These are phyloP conservation scores for Epistrophe grossulariae DNA, from an alignment of 2,888 invertebrate genomes.

Conservation along the genomic window DNA sequence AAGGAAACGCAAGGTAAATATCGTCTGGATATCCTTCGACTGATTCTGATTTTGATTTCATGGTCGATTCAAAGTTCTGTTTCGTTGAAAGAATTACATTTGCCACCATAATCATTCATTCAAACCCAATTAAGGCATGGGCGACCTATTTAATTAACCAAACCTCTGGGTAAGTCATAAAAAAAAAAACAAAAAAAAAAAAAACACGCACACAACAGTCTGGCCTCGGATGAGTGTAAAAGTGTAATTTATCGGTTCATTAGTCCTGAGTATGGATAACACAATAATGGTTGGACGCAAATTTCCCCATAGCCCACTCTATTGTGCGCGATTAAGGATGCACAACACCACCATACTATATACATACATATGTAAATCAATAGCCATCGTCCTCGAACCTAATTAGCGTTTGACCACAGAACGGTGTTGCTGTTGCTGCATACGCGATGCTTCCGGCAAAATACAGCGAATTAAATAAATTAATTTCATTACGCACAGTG, in stretches of 20 bases:
- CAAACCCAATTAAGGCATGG: constrained; percentile 50
- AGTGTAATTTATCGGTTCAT: constrained; percentile 74
- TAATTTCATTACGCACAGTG: constrained; percentile 67
- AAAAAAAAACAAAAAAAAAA: not conserved
- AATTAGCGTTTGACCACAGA: constrained; percentile 70
- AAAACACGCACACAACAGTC: not conserved
- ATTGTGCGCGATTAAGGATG: constrained; percentile 33
- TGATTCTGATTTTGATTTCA: constrained; percentile 24
- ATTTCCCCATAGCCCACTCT: constrained; percentile 41
- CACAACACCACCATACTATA: not conserved
- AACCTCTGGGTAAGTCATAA: not conserved
- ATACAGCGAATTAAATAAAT: constrained; percentile 71
- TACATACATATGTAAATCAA: not conserved
- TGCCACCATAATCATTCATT: constrained; percentile 50
- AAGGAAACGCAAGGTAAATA: constrained; percentile 1
- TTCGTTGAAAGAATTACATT: constrained; percentile 19
- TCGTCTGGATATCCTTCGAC: constrained; percentile 20
- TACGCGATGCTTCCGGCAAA: constrained; percentile 27
- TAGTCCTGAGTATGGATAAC: constrained; percentile 58
- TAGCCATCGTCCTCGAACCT: constrained; percentile 44
- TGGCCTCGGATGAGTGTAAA: constrained; percentile 37
- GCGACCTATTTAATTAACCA: constrained; percentile 57
- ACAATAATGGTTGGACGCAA: constrained; percentile 58
- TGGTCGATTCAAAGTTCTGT: constrained; percentile 6
- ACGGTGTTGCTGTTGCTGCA: constrained; percentile 48